Evolutionary conservation across 2,797 vertebrate genomes (phyloP).

Genomic region (Morus bassanus): DNA sequence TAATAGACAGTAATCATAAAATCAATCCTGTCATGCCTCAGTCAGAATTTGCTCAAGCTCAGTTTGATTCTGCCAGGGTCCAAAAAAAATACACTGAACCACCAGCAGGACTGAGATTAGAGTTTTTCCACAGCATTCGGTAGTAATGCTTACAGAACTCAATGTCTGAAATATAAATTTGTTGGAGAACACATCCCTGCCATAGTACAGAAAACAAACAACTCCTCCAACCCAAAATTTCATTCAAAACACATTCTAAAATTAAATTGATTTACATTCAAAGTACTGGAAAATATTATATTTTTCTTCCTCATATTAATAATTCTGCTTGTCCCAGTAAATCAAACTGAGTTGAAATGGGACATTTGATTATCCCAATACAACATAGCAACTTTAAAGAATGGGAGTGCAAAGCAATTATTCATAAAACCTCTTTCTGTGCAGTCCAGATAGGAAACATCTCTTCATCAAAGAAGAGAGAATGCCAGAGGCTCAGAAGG

Average conservation of each 20-base stretch:
- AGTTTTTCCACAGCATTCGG: not conserved
- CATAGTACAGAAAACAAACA: not conserved
- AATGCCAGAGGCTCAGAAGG: slow-evolving; percentile 44
- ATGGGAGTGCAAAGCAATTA: slow-evolving; percentile 5
- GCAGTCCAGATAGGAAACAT: not conserved
- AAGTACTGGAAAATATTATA: not conserved
- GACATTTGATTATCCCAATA: not conserved
- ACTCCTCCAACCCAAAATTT: not conserved
- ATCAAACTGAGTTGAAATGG: slow-evolving; percentile 18
- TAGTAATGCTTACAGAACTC: not conserved
- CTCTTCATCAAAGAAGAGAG: slow-evolving; percentile 50
- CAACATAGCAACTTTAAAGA: slow-evolving; percentile 25
- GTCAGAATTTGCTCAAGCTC: not conserved
- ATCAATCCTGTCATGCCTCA: not conserved
- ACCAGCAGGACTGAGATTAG: not conserved
- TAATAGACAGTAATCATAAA: not conserved
- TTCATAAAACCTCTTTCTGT: slow-evolving; percentile 25
- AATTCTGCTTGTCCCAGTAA: slow-evolving; percentile 12
- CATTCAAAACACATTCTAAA: not conserved
- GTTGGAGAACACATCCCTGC: not conserved
- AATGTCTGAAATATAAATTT: not conserved
- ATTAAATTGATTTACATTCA: not conserved
- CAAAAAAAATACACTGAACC: not conserved
- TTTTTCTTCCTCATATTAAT: not conserved
- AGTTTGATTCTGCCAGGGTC: not conserved